Base-by-base conservation (phyloP, 2,797 vertebrate species). In the Dendrocincla fuliginosa region DNA sequence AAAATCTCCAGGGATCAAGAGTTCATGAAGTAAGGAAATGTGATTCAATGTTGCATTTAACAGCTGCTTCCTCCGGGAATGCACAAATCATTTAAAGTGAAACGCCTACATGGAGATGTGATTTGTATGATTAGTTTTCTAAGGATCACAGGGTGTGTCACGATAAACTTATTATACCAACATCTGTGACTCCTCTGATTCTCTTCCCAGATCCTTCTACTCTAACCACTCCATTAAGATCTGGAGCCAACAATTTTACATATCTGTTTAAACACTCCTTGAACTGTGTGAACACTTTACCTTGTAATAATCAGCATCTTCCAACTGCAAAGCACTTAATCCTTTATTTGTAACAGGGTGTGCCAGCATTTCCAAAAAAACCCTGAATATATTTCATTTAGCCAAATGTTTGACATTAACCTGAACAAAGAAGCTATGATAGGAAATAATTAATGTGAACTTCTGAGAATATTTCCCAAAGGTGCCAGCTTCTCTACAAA, bases 61-160 rank as follows among this genome's bases (percentile, higher is more conserved):
- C 68, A 90, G 93, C 65, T 79, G 79, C 91, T 91, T 91, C 93
- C 92, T 50, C 5, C 0, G 60, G 87, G 94, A 89, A 91, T 13
- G 46, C 46, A 74, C 12, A 65, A 80, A 84, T 63, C 64, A 87
- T 92, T 87, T 53, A 32, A 69, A 89, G 28, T 25, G 23, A 77
- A 93, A 94, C 28, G 2, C 85, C 90, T 69, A 53, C 53, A 78
- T 81, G 67, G 67, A 89, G 75, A 64, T 82, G 61, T 71, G 80
- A 70, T 85, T 84, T 71, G 55, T 76, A 91, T 75, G 74, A 86
- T 83, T 68, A 49, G n/a, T 83, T 79, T 93, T 79, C 68, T 76
- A 89, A 93, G 77, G 63, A 95, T 89, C 73, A 90, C 42, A 90
- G 88, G 96, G 92, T 92, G 89, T 89, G 86, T 91, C 94, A 89